Percentiles rank a stretch among this genome's conserved stretches.
These are phyloP conservation scores for Steromphala cineraria DNA, from an alignment of 2,888 invertebrate species.

Conservation along the genomic window DNA sequence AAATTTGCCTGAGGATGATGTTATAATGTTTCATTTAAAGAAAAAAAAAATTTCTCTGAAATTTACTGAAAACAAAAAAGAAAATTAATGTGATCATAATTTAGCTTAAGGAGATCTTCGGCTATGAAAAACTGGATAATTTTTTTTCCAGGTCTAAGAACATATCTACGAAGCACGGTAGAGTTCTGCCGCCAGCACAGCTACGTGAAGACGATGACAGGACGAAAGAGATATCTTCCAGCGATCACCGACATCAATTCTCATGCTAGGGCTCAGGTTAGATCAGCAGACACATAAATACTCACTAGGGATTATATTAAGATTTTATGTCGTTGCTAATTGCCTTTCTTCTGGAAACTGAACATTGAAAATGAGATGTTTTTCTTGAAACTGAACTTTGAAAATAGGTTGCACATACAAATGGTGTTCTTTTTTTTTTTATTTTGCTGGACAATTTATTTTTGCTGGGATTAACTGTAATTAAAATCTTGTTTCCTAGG, in stretches of 20 bases:
- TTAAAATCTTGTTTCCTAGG: too few relatives aligned
- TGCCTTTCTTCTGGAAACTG: too few relatives aligned
- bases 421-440: too few relatives aligned
- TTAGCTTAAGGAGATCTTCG: background rate
- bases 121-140: background rate
- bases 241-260: constrained; percentile 81
- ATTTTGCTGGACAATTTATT: too few relatives aligned
- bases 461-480: too few relatives aligned
- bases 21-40: background rate
- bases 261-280: constrained; percentile 75
- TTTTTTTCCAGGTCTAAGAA: constrained; percentile 78
- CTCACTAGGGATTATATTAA: too few relatives aligned
- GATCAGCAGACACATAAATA: background rate
- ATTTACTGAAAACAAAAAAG: background rate
- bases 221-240: constrained; percentile 86
- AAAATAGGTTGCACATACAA: too few relatives aligned
- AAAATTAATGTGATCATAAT: background rate
- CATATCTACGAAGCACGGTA: constrained; percentile 80
- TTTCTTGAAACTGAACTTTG: too few relatives aligned
- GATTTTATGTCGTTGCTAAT: too few relatives aligned
- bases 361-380: too few relatives aligned
- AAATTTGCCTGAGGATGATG: too few relatives aligned
- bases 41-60: background rate
- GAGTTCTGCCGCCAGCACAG: constrained; percentile 83
- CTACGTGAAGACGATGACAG: constrained; percentile 89